A percentile compares a stretch with the other conserved stretches of the same genome.
These are phyloP conservation scores for Thamnophis sirtalis DNA, from an alignment of 2,113 vertebrate species.

Conservation along the genomic window DNA sequence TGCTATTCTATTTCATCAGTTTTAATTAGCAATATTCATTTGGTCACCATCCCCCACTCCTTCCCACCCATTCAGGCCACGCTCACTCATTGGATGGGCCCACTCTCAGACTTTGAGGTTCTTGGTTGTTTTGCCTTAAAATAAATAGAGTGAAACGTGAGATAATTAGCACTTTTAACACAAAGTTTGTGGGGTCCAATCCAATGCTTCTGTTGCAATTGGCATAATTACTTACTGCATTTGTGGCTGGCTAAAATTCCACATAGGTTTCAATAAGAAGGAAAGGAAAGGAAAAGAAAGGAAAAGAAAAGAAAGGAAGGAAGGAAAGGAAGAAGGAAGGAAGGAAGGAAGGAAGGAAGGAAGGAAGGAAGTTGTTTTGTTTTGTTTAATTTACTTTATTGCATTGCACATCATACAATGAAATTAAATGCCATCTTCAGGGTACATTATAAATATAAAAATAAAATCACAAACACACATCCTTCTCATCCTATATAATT, in stretches of 20 bases:
- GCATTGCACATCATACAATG: too few relatives aligned
- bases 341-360: too few relatives aligned
- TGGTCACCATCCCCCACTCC: background rate
- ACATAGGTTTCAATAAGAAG: background rate
- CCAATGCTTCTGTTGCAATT: background rate
- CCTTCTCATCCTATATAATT: too few relatives aligned
- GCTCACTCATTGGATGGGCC: slow-evolving; percentile 10
- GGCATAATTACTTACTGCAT: background rate
- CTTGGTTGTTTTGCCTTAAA: slow-evolving; percentile 11
- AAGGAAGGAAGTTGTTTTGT: too few relatives aligned
- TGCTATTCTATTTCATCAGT: slow-evolving; percentile 42
- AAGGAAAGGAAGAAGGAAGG: too few relatives aligned
- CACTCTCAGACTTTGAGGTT: background rate
- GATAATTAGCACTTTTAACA: slow-evolving; percentile 13
- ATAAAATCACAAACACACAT: too few relatives aligned
- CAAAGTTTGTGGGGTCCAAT: background rate
- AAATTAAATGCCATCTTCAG: too few relatives aligned
- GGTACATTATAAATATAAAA: too few relatives aligned
- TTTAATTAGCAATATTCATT: slow-evolving; percentile 40
- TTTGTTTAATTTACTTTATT: too few relatives aligned
- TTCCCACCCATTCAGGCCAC: background rate
- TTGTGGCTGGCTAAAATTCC: too few relatives aligned
- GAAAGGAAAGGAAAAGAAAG: background rate
- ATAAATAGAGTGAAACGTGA: background rate
- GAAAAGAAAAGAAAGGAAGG: background rate